phyloP scores from a whole-genome alignment of 2,797 vertebrate species.

The Poecilia wingei region DNA sequence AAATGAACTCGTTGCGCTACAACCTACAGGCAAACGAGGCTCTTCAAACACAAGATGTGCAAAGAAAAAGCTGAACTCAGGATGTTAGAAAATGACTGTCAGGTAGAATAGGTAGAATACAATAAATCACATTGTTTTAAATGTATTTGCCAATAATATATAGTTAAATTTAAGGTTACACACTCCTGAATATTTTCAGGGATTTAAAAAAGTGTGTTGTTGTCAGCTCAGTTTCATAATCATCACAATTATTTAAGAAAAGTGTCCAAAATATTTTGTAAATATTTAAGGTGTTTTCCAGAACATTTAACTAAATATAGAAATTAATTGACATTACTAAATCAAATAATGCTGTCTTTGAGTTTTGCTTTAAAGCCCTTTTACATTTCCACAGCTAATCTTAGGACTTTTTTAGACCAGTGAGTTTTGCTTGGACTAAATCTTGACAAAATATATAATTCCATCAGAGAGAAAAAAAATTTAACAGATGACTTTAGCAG shows the following conservation, averaged over 20 bases:
- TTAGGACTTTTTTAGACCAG: not conserved
- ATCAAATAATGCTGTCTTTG: not conserved
- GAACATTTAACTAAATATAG: not conserved
- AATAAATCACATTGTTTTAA: not conserved
- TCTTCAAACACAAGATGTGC: not conserved
- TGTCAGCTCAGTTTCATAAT: not conserved
- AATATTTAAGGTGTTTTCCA: not conserved
- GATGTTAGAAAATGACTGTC: not conserved
- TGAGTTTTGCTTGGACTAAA: not conserved
- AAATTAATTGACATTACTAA: not conserved
- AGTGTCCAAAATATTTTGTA: not conserved
- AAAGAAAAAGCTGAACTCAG: not conserved
- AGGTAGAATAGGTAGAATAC: not conserved
- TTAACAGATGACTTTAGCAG: slow-evolving; percentile 65
- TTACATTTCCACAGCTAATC: not conserved
- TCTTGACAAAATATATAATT: not conserved
- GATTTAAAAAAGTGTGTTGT: too few relatives aligned
- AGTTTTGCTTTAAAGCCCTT: not conserved
- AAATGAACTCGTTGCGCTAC: not conserved
- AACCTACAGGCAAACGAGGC: not conserved
- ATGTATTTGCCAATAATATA: not conserved
- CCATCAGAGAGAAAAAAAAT: slow-evolving; percentile 49
- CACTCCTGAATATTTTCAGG: too few relatives aligned
- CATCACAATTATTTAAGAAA: not conserved
- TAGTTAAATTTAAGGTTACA: not conserved